Conservation (phyloP, 64 coral and sea anemone genomes). For the Pocillopora verrucosa region DNA sequence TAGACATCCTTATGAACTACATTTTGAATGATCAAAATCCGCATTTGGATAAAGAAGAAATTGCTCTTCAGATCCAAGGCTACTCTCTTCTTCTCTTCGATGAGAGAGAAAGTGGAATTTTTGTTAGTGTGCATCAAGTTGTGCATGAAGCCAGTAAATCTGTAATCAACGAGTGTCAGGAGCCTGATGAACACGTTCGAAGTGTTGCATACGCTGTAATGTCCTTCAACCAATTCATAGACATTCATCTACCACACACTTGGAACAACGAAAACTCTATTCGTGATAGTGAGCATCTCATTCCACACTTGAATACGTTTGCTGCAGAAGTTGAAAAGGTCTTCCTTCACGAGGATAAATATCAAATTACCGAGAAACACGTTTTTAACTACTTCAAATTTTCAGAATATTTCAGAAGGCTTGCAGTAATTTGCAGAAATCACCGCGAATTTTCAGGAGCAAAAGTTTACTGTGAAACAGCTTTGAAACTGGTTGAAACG, state of each 20-base stretch:
- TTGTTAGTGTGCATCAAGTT: constrained; percentile 2
- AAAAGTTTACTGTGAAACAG: too few species aligned
- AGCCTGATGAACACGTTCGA: neutral
- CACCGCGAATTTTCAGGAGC: too few species aligned
- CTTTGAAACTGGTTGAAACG: too few species aligned
- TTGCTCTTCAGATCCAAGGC: too few species aligned
- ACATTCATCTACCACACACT: neutral
- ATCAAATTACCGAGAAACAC: neutral
- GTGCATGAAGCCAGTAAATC: neutral
- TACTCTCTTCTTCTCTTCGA: constrained; percentile 7
- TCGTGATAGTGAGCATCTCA: neutral
- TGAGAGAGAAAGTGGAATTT: neutral
- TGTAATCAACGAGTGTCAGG: neutral
- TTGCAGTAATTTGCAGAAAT: too few species aligned
- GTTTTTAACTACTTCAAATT: too few species aligned
- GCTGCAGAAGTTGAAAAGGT: neutral
- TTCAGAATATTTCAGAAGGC: too few species aligned
- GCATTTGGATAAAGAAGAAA: constrained; percentile 6
- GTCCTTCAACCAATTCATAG: constrained; percentile 31
- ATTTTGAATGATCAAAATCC: neutral
- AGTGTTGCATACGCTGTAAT: neutral
- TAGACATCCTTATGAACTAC: constrained; percentile 44
- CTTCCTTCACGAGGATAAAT: neutral
- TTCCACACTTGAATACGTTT: constrained; percentile 8
- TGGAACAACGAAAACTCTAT: neutral